Evolutionary conservation across 2,113 vertebrate genomes (phyloP), one percentile per base, ranked within the genome.

Genomic region (Morphnarchus princeps): DNA sequence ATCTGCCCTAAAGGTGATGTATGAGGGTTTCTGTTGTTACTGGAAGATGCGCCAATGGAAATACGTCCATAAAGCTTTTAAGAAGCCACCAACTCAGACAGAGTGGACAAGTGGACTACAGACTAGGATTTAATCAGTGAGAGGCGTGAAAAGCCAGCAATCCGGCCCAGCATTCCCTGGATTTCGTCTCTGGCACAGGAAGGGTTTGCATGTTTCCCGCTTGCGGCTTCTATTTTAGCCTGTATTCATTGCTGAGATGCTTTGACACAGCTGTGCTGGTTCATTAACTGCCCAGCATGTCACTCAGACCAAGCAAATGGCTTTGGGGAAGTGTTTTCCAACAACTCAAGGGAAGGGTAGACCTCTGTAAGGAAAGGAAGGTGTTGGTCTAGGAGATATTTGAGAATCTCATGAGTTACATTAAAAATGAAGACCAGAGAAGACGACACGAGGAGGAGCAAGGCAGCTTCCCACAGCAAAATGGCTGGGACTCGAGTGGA

Each of bases 131-230:
- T 98, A 98, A 98, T 98, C 97, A 98, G 97, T 87, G 96, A 97
- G 96, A 98, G 98, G 98, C 84, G 97, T 98, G 98, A 98, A 98
- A 98, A 98, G 92, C 79, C 83, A 95, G 95, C 93, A 91, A 97
- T 98, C 94, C 40, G 4, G 92, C 91, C 95, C 95, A 84, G 84
- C 97, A 98, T 98, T 98, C 98, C 78, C 96, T 91, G 97, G 97
- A 98, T 98, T 89, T 82, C 1, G 3, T 63, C 91, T 96, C 91
- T 97, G 91, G 95, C 96, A 96, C 94, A 96, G 90, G 84, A 94
- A 96, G 90, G 94, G 82, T 97, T 95, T 98, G 95, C 96, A 93
- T 97, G 95, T 94, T 97, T 97, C 95, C 96, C 76, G 87, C 73
- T 87, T 96, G 81, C 21, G 66, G 95, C 47, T 97, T 97, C 98